Conservation (phyloP, 2,797 vertebrate species). For the Pipistrellus pygmaeus region DNA sequence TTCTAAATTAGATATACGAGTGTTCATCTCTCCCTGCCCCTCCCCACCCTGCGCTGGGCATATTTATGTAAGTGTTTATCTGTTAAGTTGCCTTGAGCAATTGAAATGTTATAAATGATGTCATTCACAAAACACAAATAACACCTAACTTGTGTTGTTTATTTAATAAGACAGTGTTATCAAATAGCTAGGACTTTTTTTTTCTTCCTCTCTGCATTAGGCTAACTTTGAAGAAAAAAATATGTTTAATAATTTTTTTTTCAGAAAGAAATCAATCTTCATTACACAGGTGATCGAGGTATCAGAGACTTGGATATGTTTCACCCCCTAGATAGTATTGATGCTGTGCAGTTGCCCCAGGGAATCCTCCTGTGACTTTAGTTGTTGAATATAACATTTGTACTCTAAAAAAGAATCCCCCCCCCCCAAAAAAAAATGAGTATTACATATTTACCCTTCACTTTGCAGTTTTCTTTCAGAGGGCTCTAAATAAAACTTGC, state of each 20-base stretch:
- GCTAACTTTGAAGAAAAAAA: conserved; percentile 64
- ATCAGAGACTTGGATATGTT: conserved; percentile 49
- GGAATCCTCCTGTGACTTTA: conserved; percentile 35
- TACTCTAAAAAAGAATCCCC: conserved; percentile 58
- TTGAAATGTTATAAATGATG: conserved; percentile 72
- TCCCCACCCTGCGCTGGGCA: not conserved
- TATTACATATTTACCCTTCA: conserved; percentile 54
- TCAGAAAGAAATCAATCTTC: conserved; percentile 51
- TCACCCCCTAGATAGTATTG: conserved; percentile 16
- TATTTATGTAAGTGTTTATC: conserved; percentile 70
- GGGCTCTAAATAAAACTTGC: conserved; percentile 35
- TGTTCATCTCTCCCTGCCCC: not conserved
- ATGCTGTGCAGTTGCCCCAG: not conserved
- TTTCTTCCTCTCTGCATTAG: not conserved
- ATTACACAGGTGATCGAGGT: conserved; percentile 40
- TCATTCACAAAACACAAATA: conserved; percentile 67
- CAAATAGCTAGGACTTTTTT: conserved; percentile 19
- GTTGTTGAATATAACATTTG: conserved; percentile 51
- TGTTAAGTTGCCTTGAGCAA: conserved; percentile 51
- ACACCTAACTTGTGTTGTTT: conserved; percentile 66
- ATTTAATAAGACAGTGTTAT: conserved; percentile 69
- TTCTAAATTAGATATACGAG: conserved; percentile 53
- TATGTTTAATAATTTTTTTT: conserved; percentile 52
- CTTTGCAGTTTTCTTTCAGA: conserved; percentile 31
- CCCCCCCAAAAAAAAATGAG: not conserved